These are phyloP conservation scores for Amblyteles armatorius DNA, from an alignment of 2,888 invertebrate genomes.

Conservation along the genomic window DNA sequence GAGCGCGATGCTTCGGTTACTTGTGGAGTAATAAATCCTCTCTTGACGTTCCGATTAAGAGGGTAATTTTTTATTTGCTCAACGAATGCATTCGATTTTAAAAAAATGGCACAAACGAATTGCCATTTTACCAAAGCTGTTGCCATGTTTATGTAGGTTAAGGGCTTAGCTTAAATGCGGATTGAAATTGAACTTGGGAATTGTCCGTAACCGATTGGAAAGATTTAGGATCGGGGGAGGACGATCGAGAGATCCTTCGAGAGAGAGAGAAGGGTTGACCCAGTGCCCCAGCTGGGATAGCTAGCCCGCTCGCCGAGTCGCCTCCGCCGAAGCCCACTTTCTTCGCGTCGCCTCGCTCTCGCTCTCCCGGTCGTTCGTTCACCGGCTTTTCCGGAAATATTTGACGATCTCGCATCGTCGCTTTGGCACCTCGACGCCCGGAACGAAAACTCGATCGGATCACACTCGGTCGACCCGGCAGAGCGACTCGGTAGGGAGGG, in stretches of 20 bases:
- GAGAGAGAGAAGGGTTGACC: constrained; percentile 60
- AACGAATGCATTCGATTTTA: no score
- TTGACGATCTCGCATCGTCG: neutral
- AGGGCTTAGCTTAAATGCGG: no score
- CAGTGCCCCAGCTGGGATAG: constrained; percentile 58
- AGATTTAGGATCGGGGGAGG: neutral
- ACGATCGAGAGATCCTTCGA: constrained; percentile 38
- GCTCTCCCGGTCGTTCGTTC: neutral
- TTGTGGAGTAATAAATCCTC: neutral
- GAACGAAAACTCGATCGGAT: neutral
- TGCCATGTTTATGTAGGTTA: no score
- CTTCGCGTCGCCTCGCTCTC: constrained; percentile 25
- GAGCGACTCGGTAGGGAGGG: constrained; percentile 42
- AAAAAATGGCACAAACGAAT: no score
- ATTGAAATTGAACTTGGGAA: no score
- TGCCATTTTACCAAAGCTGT: no score
- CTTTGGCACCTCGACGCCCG: neutral
- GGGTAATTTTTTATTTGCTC: no score
- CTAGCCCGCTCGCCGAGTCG: constrained; percentile 15
- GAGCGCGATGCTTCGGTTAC: neutral
- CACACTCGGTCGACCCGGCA: constrained; percentile 10
- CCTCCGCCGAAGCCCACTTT: constrained; percentile 58
- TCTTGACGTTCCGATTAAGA: neutral
- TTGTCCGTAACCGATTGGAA: neutral
- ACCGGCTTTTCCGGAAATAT: neutral